phyloP scores from a whole-genome alignment of 2,888 invertebrate species.

The Hirtodrosophila duncani region DNA sequence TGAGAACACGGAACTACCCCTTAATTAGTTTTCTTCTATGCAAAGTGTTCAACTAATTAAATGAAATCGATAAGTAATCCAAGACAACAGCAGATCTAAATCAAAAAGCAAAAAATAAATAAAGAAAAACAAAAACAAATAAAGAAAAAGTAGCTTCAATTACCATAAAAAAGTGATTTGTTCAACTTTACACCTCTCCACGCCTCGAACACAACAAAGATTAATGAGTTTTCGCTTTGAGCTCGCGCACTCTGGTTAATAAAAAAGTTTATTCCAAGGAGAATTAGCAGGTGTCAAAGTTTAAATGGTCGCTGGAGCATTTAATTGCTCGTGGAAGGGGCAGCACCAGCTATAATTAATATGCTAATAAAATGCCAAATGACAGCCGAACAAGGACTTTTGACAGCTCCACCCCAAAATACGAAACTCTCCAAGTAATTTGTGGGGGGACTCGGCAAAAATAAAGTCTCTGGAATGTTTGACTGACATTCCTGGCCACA shows the following conservation, averaged over 20 bases:
- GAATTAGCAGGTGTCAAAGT: slow-evolving; percentile 59
- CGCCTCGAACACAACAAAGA: slow-evolving; percentile 37
- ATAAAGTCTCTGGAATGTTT: slow-evolving; percentile 26
- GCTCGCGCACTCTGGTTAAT: slow-evolving; percentile 21
- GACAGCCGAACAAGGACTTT: slow-evolving; percentile 51
- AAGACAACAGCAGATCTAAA: slow-evolving; percentile 14
- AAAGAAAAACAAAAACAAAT: slow-evolving; percentile 11
- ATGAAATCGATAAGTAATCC: slow-evolving; percentile 57
- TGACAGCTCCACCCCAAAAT: slow-evolving; percentile 26
- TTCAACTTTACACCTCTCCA: slow-evolving; percentile 56
- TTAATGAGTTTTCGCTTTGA: slow-evolving; percentile 57
- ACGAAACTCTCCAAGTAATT: slow-evolving; percentile 30
- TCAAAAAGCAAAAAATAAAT: slow-evolving; percentile 17
- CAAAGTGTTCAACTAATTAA: slow-evolving; percentile 51
- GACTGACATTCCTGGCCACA: slow-evolving; percentile 27
- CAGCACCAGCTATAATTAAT: slow-evolving; percentile 50
- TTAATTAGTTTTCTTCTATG: slow-evolving; percentile 32
- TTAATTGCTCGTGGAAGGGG: slow-evolving; percentile 50
- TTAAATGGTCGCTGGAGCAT: slow-evolving; percentile 43
- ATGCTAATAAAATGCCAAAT: slow-evolving; percentile 62
- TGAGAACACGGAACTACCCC: background rate
- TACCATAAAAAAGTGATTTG: slow-evolving; percentile 75
- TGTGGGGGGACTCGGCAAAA: slow-evolving; percentile 3
- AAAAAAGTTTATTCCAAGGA: slow-evolving; percentile 25
- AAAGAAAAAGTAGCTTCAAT: slow-evolving; percentile 53